Conservation (phyloP, 1,140 invertebrate genomes). For the Diachasmimorpha longicaudata region DNA sequence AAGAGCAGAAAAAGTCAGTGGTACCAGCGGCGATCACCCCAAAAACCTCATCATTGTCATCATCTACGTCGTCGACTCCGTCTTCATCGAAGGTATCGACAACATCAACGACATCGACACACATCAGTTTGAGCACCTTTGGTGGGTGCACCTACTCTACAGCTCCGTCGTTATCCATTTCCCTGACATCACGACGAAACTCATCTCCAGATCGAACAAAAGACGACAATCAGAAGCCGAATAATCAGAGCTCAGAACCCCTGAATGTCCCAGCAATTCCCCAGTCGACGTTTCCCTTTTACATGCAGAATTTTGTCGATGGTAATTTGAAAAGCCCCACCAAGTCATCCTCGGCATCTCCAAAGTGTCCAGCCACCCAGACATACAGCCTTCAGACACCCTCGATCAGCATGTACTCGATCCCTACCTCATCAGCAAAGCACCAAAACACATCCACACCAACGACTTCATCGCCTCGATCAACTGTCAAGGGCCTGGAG, state of each 20-base stretch:
- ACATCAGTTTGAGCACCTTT: background rate
- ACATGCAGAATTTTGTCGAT: slow-evolving; percentile 56
- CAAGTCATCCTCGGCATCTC: background rate
- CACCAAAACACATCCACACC: slow-evolving; percentile 20
- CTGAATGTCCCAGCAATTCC: slow-evolving; percentile 1
- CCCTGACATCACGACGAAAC: background rate
- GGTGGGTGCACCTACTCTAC: background rate
- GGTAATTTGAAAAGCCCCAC: slow-evolving; percentile 42
- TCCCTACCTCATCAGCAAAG: slow-evolving; percentile 29
- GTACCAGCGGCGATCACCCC: background rate
- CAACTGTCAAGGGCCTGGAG: slow-evolving; percentile 13
- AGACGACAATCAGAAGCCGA: background rate
- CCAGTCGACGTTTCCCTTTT: slow-evolving; percentile 42
- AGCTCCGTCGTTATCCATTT: background rate
- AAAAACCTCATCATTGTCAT: background rate
- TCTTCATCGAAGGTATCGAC: background rate
- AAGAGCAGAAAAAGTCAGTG: background rate
- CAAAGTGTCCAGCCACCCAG: slow-evolving; percentile 23
- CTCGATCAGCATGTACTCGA: slow-evolving; percentile 48
- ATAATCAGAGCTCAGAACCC: slow-evolving; percentile 9
- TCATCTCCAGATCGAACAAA: slow-evolving; percentile 6
- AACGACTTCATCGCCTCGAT: background rate
- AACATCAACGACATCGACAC: background rate
- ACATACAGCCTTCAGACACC: slow-evolving; percentile 44
- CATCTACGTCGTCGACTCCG: background rate